phyloP scores from a whole-genome alignment of 2,113 vertebrate species.

The Holacanthus passer region DNA sequence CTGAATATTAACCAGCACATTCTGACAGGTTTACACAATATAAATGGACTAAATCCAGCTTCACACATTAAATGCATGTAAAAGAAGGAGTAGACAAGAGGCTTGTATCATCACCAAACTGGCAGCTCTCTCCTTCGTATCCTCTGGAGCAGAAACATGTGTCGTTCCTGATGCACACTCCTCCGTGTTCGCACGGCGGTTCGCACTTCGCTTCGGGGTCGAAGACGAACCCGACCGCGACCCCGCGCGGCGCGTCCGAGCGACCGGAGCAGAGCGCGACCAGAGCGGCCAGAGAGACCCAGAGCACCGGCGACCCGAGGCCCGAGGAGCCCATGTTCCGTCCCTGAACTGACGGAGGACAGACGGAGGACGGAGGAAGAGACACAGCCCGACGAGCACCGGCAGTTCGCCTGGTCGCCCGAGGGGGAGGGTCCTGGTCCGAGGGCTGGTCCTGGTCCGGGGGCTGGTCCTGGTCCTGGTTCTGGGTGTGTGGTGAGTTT shows the following conservation, averaged over 20 bases:
- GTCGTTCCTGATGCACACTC: conserved; percentile 88
- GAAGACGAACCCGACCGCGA: conserved; percentile 84
- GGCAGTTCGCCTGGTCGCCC: conserved; percentile 12
- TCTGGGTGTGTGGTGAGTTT: neutral
- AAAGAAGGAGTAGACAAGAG: neutral
- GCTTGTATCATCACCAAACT: conserved; percentile 83
- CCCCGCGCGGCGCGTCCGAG: conserved; percentile 80
- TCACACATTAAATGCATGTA: neutral
- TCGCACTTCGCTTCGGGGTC: conserved; percentile 83
- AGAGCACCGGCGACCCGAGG: neutral
- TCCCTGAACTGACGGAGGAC: neutral
- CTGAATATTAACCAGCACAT: too few species aligned
- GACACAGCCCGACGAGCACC: neutral
- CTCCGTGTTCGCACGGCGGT: conserved; percentile 85
- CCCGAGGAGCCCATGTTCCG: neutral
- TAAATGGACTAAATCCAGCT: neutral
- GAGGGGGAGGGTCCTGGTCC: neutral
- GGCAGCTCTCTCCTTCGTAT: conserved; percentile 89
- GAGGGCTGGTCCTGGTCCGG: neutral
- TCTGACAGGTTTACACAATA: too few species aligned
- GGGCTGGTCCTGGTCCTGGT: too few species aligned
- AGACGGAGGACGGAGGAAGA: neutral
- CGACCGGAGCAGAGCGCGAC: conserved; percentile 57
- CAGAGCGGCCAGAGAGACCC: conserved; percentile 35
- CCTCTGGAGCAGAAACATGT: conserved; percentile 88